These are phyloP conservation scores for Dinomys branickii DNA, from an alignment of 2,113 vertebrate genomes.

Conservation along the genomic window DNA sequence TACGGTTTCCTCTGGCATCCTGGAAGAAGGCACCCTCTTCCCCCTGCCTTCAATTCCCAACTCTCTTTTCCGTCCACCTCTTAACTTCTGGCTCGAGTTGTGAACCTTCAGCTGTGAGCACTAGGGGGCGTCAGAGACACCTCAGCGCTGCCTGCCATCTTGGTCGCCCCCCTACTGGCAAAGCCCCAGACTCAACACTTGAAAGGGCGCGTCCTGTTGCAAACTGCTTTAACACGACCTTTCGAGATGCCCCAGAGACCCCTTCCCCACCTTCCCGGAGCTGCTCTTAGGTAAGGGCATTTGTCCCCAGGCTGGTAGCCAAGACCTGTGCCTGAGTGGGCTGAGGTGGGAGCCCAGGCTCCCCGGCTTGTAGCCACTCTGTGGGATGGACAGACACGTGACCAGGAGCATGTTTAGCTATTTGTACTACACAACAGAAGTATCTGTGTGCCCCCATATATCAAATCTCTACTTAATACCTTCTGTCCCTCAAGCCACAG, in stretches of 20 bases:
- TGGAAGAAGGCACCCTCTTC: not conserved
- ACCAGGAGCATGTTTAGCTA: not conserved
- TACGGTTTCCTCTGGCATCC: not conserved
- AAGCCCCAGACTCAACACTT: accelerated
- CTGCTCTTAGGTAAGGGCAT: not conserved
- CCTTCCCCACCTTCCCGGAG: not conserved
- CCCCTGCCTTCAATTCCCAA: accelerated
- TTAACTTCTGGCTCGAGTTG: too few species aligned
- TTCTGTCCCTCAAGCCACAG: not conserved
- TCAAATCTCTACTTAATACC: not conserved
- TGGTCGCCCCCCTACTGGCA: too few species aligned
- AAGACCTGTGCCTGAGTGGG: too few species aligned
- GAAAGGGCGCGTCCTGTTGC: accelerated
- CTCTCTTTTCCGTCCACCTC: accelerated
- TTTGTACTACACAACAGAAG: not conserved
- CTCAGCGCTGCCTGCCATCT: accelerated
- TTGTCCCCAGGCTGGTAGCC: not conserved
- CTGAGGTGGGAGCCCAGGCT: not conserved
- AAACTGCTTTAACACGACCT: not conserved
- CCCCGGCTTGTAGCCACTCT: not conserved
- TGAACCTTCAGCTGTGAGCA: not conserved
- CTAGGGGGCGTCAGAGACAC: not conserved
- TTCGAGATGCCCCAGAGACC: not conserved
- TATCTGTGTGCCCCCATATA: not conserved
- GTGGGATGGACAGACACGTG: not conserved